Evolutionary conservation across 2,113 vertebrate genomes (phyloP), one percentile per base, ranked within the genome.

Genomic region (Cheilinus undulatus): DNA sequence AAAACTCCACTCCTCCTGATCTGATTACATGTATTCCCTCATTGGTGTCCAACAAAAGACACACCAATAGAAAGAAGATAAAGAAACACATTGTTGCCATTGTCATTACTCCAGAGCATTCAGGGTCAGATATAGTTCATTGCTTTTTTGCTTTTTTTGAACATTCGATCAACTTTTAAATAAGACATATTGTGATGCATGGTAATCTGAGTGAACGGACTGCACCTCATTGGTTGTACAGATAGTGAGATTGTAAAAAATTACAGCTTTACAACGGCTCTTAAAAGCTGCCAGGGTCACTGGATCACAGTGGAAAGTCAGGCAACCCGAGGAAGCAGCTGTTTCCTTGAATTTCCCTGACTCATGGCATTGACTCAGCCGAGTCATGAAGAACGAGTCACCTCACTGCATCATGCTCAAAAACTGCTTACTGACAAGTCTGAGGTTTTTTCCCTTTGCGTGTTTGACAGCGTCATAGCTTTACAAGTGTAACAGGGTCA

Each of bases 261-360:
- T 42, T 42, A 42, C 19, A 8, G 23, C 40, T 64, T 68, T 61
- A 34, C 22, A 36, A 13, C 22, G 3, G 11, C n/a, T 61, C 4
- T 56, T 38, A 43, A 66, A 14, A 27, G 5, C 19, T 17, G 12
- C 26, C 22, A 7, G 24, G 12, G 20, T 46, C 40, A 45, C 12
- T 48, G 15, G 27, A 50, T 65, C 27, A 60, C n/a, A 57, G 45
- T 13, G 26, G 24, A 63, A 46, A 42, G 51, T 67, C 6, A 27
- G 30, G 14, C 19, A 7, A 60, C 65, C 27, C 51, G 51, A 78
- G 85, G 85, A 92, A 91, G 45, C 88, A 89, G 79, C 76, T 87
- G 89, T 72, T 91, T 91, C 86, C 89, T 69, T 1, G 0, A 19
- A 64, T 65, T 62, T 32, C 12, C 52, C 59, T 68, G 77, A 85